Evolutionary conservation across 37 sponge, comb jelly and placozoan species (phyloP).

Genomic region (Halichondria panicea): DNA sequence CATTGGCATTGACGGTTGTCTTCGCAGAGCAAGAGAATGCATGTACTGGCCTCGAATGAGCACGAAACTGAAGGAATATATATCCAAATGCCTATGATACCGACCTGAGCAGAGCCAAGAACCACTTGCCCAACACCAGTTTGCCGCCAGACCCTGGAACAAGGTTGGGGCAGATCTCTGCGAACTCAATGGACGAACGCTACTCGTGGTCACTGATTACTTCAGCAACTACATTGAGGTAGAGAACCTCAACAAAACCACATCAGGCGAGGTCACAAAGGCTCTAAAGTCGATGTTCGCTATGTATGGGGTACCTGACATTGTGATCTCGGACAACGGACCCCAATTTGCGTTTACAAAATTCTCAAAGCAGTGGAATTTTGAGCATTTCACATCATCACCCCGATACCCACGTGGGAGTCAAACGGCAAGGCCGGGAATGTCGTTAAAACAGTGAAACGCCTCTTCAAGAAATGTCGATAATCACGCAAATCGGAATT

Average conservation of each 20-base stretch:
- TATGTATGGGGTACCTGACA: slow-evolving; percentile 25
- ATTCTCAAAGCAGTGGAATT: slow-evolving; percentile 12
- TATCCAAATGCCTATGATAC: slow-evolving; percentile 4
- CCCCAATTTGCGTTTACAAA: slow-evolving; percentile 20
- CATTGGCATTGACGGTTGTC: not conserved
- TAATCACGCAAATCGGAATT: slow-evolving; percentile 22
- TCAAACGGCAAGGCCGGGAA: slow-evolving; percentile 36
- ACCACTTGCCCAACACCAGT: slow-evolving; percentile 12
- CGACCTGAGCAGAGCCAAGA: not conserved
- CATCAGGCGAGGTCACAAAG: slow-evolving; percentile 3
- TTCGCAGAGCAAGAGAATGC: not conserved
- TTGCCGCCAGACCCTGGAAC: slow-evolving; percentile 12
- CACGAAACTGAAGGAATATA: slow-evolving; percentile 16
- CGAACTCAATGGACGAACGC: slow-evolving; percentile 16
- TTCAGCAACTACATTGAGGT: slow-evolving; percentile 35
- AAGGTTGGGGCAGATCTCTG: slow-evolving; percentile 40
- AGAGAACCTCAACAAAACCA: slow-evolving; percentile 1
- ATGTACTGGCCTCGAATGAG: slow-evolving; percentile 39
- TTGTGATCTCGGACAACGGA: slow-evolving; percentile 27
- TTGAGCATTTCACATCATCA: slow-evolving; percentile 15
- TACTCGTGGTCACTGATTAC: slow-evolving; percentile 24
- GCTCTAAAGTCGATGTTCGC: slow-evolving; percentile 11
- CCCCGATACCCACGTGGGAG: slow-evolving; percentile 31
- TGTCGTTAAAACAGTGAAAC: slow-evolving; percentile 30
- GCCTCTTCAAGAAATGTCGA: slow-evolving; percentile 18